Evolutionary conservation across 2,888 invertebrate genomes (phyloP).

Genomic region (Adela reaumurella): DNA sequence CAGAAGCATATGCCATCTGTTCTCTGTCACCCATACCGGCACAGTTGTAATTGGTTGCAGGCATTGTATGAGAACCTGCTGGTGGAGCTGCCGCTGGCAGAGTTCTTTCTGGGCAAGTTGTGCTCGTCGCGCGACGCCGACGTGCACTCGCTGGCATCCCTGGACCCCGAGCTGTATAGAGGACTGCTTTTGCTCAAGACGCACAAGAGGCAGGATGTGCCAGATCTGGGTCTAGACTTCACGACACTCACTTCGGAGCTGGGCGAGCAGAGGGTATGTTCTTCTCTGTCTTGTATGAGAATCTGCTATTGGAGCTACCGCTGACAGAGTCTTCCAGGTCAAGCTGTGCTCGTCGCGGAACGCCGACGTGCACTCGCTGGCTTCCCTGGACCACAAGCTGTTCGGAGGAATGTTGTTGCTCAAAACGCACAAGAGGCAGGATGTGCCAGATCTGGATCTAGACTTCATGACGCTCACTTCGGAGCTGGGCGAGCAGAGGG

Average conservation of each 20-base stretch:
- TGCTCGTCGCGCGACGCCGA: slow-evolving; percentile 79
- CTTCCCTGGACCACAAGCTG: slow-evolving; percentile 88
- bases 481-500: slow-evolving; percentile 84
- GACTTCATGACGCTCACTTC: slow-evolving; percentile 92
- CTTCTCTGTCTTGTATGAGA: slow-evolving; percentile 86
- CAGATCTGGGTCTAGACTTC: slow-evolving; percentile 88
- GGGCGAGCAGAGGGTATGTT: slow-evolving; percentile 74
- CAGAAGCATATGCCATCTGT: too few relatives aligned
- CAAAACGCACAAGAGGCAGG: slow-evolving; percentile 75
- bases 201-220: slow-evolving; percentile 76
- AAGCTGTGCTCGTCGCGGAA: slow-evolving; percentile 69
- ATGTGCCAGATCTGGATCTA: slow-evolving; percentile 83
- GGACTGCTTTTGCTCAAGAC: slow-evolving; percentile 86
- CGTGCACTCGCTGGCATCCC: slow-evolving; percentile 87
- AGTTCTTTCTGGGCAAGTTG: slow-evolving; percentile 76
- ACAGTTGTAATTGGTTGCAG: too few relatives aligned
- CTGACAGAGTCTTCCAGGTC: slow-evolving; percentile 87
- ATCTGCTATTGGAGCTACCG: slow-evolving; percentile 89
- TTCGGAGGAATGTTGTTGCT: slow-evolving; percentile 87
- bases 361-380: slow-evolving; percentile 88
- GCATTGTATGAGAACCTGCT: slow-evolving; percentile 93
- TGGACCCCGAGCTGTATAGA: slow-evolving; percentile 89
- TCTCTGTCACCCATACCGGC: too few relatives aligned
- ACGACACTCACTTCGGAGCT: slow-evolving; percentile 87
- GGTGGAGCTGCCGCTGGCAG: slow-evolving; percentile 92